Percentiles rank a stretch among this genome's conserved stretches.
Conservation (phyloP, 2,888 invertebrate genomes). For the Sepioteuthis lessoniana region DNA sequence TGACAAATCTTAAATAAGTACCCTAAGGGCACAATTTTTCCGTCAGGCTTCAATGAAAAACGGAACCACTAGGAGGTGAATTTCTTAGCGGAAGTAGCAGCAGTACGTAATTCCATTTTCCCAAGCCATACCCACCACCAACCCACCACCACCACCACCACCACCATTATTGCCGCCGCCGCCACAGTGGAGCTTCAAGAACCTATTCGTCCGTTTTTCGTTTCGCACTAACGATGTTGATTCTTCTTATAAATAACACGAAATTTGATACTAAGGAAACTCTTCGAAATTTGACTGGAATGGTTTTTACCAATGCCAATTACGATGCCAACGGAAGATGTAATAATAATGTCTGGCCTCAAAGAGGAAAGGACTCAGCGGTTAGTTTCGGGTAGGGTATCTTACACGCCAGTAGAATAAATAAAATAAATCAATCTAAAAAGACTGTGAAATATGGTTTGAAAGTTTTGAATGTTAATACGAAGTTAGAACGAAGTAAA, state of each 20-base stretch:
- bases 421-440: too few species aligned
- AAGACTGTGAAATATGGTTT: too few species aligned
- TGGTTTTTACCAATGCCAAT: slow-evolving; percentile 11
- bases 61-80: not conserved
- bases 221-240: slow-evolving; percentile 24
- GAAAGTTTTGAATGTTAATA: too few species aligned
- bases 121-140: not conserved
- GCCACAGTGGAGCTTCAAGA: not conserved
- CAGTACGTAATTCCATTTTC: not conserved
- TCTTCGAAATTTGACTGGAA: not conserved
- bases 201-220: not conserved
- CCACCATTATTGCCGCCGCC: not conserved
- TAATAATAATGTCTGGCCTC: not conserved
- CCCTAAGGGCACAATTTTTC: not conserved
- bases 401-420: too few species aligned
- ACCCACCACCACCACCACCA: too few species aligned
- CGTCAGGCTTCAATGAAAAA: not conserved
- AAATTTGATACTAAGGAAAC: not conserved
- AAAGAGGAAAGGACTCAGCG: not conserved
- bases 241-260: slow-evolving; percentile 3
- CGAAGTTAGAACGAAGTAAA: too few species aligned
- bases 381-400: too few species aligned
- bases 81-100: not conserved
- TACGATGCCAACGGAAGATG: not conserved
- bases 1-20: not conserved